Evolutionary conservation across 2,113 vertebrate genomes (phyloP).

Genomic region (Dipodomys ordii): DNA sequence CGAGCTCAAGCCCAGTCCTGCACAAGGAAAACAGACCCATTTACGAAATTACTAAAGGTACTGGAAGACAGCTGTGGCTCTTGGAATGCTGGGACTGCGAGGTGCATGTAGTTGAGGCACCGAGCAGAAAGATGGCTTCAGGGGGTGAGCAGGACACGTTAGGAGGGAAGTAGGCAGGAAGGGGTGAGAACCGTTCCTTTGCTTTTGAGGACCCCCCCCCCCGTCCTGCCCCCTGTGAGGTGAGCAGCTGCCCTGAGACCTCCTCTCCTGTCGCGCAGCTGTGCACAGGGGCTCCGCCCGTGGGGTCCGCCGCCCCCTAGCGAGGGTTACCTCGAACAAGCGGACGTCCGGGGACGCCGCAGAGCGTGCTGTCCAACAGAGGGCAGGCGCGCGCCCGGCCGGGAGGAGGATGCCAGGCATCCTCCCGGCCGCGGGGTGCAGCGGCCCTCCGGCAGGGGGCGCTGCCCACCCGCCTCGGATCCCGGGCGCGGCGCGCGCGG

Average conservation of each 20-base stretch:
- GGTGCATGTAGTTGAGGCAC: not conserved
- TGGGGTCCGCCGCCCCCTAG: not conserved
- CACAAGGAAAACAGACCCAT: too few relatives aligned
- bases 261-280: too few relatives aligned
- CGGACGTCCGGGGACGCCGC: not conserved
- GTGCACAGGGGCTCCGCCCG: not conserved
- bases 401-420: not conserved
- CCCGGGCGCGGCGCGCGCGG: too few relatives aligned
- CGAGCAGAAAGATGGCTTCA: not conserved
- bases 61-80: not conserved
- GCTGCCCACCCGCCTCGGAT: not conserved
- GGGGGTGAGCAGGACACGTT: not conserved
- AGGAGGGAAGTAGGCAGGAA: too few relatives aligned
- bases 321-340: fast-evolving
- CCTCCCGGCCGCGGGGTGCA: not conserved
- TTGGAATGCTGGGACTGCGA: not conserved
- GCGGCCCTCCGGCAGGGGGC: slow-evolving; percentile 64
- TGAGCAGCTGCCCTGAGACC: too few relatives aligned
- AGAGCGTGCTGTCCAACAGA: slow-evolving; percentile 26
- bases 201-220: too few relatives aligned
- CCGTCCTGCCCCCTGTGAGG: too few relatives aligned
- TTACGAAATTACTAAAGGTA: not conserved
- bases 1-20: too few relatives aligned
- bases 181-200: too few relatives aligned
- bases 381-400: slow-evolving; percentile 29